Evolutionary conservation across 2,797 vertebrate genomes (phyloP).

Genomic region (Luscinia luscinia): DNA sequence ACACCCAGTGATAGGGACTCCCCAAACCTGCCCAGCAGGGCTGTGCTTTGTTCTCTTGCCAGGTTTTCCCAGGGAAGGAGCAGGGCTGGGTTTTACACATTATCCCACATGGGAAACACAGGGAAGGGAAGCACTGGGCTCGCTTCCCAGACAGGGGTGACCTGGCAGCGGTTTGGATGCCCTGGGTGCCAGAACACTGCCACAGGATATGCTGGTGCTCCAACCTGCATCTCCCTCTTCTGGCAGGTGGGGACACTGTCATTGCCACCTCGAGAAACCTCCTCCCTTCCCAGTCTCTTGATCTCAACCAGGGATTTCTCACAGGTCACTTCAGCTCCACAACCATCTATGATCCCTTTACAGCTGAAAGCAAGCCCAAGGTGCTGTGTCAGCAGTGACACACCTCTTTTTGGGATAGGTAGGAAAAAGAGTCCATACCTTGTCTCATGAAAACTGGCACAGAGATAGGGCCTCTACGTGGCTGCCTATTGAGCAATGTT

Average conservation of each 20-base stretch:
- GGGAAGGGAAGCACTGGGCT: neutral
- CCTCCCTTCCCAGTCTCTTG: neutral
- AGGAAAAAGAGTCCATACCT: neutral
- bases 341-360: neutral
- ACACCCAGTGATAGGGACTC: neutral
- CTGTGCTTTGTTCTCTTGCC: neutral
- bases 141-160: neutral
- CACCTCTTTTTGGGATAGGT: neutral
- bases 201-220: rapidly evolving
- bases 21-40: neutral
- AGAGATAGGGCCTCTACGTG: rapidly evolving
- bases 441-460: neutral
- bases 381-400: neutral
- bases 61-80: neutral
- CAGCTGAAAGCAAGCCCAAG: neutral
- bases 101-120: rapidly evolving
- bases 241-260: neutral
- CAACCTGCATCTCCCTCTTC: slow-evolving; percentile 11
- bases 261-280: neutral
- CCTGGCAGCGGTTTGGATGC: neutral
- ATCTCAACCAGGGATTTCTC: neutral
- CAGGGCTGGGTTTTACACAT: neutral
- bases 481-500: rapidly evolving
- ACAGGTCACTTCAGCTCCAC: rapidly evolving
- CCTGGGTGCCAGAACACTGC: neutral